A percentile compares a stretch with the other conserved stretches of the same genome.
phyloP scores from a whole-genome alignment of 2,888 invertebrate genomes.

The Notodonta dromedarius region DNA sequence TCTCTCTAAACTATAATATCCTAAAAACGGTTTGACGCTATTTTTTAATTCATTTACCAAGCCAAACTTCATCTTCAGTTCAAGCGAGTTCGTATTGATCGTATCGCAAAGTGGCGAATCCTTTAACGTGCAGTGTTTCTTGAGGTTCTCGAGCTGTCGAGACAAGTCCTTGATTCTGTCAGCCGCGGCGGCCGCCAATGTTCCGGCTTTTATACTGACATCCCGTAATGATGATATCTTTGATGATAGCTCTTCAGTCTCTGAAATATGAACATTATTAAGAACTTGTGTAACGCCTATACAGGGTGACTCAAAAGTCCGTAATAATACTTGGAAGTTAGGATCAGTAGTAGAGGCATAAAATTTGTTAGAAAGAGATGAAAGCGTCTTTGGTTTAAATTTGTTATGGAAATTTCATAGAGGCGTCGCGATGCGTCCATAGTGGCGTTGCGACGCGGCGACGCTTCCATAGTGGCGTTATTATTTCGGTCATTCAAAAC shows the following conservation, averaged over 20 bases:
- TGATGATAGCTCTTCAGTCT: slow-evolving; percentile 82
- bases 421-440: no score
- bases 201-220: slow-evolving; percentile 82
- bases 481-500: no score
- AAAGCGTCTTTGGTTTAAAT: no score
- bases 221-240: slow-evolving; percentile 84
- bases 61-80: slow-evolving; percentile 85
- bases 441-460: no score
- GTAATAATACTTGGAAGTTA: no score
- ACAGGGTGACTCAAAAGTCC: no score
- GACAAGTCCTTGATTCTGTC: slow-evolving; percentile 85
- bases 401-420: no score
- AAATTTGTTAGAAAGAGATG: no score
- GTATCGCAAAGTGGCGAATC: slow-evolving; percentile 91
- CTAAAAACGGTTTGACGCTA: no score
- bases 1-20: neutral
- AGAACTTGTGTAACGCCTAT: no score
- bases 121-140: slow-evolving; percentile 87
- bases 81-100: slow-evolving; percentile 88
- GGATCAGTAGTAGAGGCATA: no score
- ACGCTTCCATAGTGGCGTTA: no score
- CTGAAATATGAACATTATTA: slow-evolving; percentile 55
- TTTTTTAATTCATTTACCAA: slow-evolving; percentile 67
- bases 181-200: slow-evolving; percentile 80
- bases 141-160: slow-evolving; percentile 83